phyloP scores from a whole-genome alignment of 2,797 vertebrate species.

The Cephalopachus bancanus region DNA sequence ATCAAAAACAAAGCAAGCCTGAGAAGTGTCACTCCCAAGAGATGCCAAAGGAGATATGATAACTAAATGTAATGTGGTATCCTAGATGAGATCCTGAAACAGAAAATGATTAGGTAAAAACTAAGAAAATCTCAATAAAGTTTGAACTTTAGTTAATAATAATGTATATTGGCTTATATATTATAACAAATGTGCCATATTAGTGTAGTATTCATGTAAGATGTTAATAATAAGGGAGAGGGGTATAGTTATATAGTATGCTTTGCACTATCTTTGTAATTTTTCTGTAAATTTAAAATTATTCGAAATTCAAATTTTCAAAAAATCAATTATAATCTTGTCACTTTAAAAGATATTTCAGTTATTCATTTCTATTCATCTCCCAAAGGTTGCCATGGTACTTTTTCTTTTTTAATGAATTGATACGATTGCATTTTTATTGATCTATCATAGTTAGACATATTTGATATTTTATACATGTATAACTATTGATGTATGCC shows the following conservation, averaged over 20 bases:
- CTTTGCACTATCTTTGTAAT: background rate
- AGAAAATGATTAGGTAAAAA: background rate
- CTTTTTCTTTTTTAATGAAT: background rate
- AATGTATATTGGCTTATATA: background rate
- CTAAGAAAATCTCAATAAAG: background rate
- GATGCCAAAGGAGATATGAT: background rate
- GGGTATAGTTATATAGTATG: background rate
- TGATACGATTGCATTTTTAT: background rate
- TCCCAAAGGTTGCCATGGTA: background rate
- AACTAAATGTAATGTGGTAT: background rate
- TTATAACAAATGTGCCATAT: background rate
- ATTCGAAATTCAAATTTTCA: background rate
- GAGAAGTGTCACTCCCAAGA: background rate
- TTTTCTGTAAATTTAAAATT: background rate
- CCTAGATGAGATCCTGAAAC: background rate
- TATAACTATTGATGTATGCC: background rate
- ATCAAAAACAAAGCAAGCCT: background rate
- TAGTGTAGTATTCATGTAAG: background rate
- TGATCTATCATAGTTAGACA: background rate
- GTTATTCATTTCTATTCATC: background rate
- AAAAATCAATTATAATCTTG: background rate
- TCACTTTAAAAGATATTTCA: background rate
- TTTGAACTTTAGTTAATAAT: background rate
- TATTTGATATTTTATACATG: background rate
- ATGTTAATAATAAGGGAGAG: background rate